Conservation (phyloP, 2,888 invertebrate genomes). For the Galerucella pusilla region DNA sequence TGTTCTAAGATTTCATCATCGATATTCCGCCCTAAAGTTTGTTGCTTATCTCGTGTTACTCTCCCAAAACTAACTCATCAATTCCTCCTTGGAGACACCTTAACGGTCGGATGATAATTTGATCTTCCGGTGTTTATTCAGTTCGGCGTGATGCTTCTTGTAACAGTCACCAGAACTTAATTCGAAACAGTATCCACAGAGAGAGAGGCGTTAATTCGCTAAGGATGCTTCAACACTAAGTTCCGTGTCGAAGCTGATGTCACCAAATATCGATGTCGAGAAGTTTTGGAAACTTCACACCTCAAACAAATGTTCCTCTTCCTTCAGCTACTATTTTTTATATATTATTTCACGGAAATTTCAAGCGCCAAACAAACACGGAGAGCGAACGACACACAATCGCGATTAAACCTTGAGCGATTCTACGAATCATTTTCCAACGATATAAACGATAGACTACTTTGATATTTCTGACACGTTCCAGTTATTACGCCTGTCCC, state of each 20-base stretch:
- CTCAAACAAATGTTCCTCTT: not conserved
- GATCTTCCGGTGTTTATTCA: slow-evolving; percentile 43
- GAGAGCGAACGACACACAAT: slow-evolving; percentile 10
- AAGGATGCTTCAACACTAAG: slow-evolving; percentile 18
- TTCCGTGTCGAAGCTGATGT: not conserved
- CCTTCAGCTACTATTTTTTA: too few species aligned
- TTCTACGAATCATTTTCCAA: slow-evolving; percentile 47
- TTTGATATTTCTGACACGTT: slow-evolving; percentile 51
- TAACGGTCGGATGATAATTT: slow-evolving; percentile 48
- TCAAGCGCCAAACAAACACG: slow-evolving; percentile 3
- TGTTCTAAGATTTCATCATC: not conserved
- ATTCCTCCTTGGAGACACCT: slow-evolving; percentile 44
- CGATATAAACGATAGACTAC: slow-evolving; percentile 45
- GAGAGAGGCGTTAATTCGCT: slow-evolving; percentile 45
- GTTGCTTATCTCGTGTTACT: slow-evolving; percentile 14
- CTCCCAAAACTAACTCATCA: slow-evolving; percentile 33
- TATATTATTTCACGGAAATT: not conserved
- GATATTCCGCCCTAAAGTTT: slow-evolving; percentile 7
- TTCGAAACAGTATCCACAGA: slow-evolving; percentile 27
- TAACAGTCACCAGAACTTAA: slow-evolving; percentile 38
- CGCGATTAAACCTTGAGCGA: slow-evolving; percentile 8
- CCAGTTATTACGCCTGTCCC: slow-evolving; percentile 51
- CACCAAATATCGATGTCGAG: not conserved
- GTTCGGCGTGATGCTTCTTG: slow-evolving; percentile 38
- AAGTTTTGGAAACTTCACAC: slow-evolving; percentile 5